Conservation (phyloP, 2,797 vertebrate species). For the Danio jaintianensis region DNA sequence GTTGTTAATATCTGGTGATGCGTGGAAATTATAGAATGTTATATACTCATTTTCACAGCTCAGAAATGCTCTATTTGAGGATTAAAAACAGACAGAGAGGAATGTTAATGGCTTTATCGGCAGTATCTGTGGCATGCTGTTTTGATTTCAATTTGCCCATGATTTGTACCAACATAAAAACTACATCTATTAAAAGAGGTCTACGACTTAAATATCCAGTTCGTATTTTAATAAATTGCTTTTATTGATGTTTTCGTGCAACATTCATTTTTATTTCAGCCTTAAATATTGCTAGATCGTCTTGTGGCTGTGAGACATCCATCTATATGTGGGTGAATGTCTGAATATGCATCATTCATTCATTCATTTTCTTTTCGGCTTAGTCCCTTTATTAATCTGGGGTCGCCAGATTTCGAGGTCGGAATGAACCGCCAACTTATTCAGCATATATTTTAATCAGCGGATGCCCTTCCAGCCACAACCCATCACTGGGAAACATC, state of each 20-base stretch:
- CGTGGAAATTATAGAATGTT: slow-evolving; percentile 40
- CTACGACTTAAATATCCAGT: neutral
- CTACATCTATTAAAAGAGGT: neutral
- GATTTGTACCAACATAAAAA: slow-evolving; percentile 13
- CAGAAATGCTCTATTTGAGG: slow-evolving; percentile 29
- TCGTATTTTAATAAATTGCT: neutral
- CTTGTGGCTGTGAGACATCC: neutral
- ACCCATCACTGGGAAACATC: no score
- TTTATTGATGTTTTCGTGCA: neutral
- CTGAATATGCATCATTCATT: neutral
- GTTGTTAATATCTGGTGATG: slow-evolving; percentile 43
- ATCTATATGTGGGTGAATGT: neutral
- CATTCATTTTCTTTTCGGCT: no score
- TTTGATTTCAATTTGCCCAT: neutral
- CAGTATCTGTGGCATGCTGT: neutral
- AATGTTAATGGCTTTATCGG: slow-evolving; percentile 13
- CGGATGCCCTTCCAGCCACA: no score
- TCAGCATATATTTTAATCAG: no score
- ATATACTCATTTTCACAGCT: slow-evolving; percentile 32
- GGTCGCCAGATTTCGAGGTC: no score
- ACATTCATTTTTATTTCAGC: neutral
- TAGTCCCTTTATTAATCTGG: no score
- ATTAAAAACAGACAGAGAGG: slow-evolving; percentile 26
- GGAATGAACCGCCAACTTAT: no score
- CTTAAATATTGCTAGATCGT: neutral